Conservation (phyloP, 2,888 invertebrate species). For the Noctua fimbriata region DNA sequence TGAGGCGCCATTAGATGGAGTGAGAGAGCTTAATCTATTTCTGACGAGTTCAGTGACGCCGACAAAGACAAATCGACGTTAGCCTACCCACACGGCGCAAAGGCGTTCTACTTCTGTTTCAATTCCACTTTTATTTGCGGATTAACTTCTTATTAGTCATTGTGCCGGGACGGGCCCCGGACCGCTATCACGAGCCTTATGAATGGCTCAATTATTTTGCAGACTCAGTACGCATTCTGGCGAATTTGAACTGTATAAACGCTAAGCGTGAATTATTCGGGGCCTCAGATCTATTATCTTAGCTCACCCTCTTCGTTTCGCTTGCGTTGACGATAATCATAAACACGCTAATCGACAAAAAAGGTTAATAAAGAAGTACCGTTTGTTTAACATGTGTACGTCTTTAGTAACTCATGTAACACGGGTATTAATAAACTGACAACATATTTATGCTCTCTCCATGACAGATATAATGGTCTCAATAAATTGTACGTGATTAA, state of each 20-base stretch:
- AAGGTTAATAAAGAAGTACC: conserved; percentile 62
- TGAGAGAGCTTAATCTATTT: conserved; percentile 91
- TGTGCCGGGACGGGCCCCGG: conserved; percentile 82
- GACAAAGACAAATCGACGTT: conserved; percentile 90
- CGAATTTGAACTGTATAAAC: conserved; percentile 70
- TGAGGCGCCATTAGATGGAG: conserved; percentile 90
- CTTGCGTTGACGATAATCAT: conserved; percentile 61
- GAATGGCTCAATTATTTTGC: conserved; percentile 89
- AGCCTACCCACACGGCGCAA: conserved; percentile 90
- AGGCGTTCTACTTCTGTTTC: conserved; percentile 90
- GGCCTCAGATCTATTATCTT: conserved; percentile 59
- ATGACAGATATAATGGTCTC: conserved; percentile 79
- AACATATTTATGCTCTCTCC: conserved; percentile 83
- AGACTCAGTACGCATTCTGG: conserved; percentile 77
- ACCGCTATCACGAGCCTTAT: conserved; percentile 88
- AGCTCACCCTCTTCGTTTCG: conserved; percentile 46
- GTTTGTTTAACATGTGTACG: conserved; percentile 80
- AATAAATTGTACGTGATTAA: conserved; percentile 83
- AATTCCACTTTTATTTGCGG: conserved; percentile 91
- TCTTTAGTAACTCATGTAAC: conserved; percentile 76
- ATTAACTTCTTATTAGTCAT: conserved; percentile 91
- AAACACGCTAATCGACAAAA: conserved; percentile 73
- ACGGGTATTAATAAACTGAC: conserved; percentile 83
- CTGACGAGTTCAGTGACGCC: conserved; percentile 91
- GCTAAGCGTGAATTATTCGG: conserved; percentile 69